These are phyloP conservation scores for Liposcelis brunnea DNA, from an alignment of 2,888 invertebrate genomes.

Conservation along the genomic window DNA sequence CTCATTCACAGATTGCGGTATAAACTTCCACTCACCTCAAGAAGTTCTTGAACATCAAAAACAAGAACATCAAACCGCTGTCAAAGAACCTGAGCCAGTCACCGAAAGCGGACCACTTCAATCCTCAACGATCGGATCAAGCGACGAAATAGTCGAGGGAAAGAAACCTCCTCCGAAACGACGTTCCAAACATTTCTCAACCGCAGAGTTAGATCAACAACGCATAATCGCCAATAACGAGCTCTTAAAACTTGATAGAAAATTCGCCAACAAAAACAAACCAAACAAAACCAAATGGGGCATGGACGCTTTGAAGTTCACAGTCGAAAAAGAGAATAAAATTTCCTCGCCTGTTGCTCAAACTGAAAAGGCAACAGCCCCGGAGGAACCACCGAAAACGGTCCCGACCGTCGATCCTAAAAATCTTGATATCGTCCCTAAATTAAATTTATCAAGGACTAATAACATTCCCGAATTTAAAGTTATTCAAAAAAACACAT, in stretches of 20 bases:
- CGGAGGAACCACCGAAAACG: too few species aligned
- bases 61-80: constrained; percentile 11
- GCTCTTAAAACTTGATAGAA: background rate
- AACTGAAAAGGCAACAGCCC: too few species aligned
- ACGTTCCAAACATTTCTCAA: background rate
- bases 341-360: too few species aligned
- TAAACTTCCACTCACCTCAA: constrained; percentile 16
- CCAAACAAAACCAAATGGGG: background rate
- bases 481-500: too few species aligned
- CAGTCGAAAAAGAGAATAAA: too few species aligned
- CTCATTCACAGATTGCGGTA: constrained; percentile 16
- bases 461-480: too few species aligned
- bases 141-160: background rate
- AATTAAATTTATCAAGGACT: too few species aligned
- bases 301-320: background rate
- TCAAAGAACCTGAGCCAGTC: background rate
- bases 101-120: background rate
- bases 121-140: too few species aligned
- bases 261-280: background rate
- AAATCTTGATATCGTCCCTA: too few species aligned
- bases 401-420: too few species aligned
- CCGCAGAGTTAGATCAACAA: background rate
- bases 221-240: constrained; percentile 4
- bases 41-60: constrained; percentile 17
- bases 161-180: background rate